phyloP scores from a whole-genome alignment of 2,797 vertebrate species.

The Fratercula arctica region DNA sequence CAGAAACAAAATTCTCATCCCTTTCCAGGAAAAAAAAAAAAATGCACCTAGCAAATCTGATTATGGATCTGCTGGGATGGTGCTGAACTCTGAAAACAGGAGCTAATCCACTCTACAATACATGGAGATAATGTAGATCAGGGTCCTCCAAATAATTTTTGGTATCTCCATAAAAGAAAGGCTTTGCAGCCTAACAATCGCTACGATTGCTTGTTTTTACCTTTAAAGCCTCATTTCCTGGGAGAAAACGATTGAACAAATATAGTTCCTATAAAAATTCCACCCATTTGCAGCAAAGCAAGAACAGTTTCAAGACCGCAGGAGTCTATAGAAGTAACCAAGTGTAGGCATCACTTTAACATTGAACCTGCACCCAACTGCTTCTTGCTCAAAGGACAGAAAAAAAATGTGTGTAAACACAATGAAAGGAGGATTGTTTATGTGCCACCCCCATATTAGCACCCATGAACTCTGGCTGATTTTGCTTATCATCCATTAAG shows the following conservation, averaged over 20 bases:
- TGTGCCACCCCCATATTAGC: constrained; percentile 7
- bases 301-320: background rate
- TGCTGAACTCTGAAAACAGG: background rate
- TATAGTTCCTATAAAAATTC: background rate
- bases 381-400: background rate
- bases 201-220: background rate
- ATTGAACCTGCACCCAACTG: background rate
- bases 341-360: background rate
- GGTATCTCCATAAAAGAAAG: background rate
- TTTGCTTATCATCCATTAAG: constrained; percentile 63
- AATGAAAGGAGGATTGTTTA: constrained; percentile 38
- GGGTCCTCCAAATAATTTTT: background rate
- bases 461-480: constrained; percentile 55
- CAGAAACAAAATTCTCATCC: background rate
- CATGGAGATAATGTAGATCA: background rate
- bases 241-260: background rate
- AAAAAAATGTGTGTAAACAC: background rate
- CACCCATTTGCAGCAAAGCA: background rate
- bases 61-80: background rate
- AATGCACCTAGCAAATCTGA: background rate
- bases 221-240: background rate
- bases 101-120: background rate
- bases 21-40: background rate
- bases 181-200: background rate
- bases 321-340: background rate